Base-by-base conservation (phyloP, 2,888 invertebrate species). In the Mythimna albipuncta region DNA sequence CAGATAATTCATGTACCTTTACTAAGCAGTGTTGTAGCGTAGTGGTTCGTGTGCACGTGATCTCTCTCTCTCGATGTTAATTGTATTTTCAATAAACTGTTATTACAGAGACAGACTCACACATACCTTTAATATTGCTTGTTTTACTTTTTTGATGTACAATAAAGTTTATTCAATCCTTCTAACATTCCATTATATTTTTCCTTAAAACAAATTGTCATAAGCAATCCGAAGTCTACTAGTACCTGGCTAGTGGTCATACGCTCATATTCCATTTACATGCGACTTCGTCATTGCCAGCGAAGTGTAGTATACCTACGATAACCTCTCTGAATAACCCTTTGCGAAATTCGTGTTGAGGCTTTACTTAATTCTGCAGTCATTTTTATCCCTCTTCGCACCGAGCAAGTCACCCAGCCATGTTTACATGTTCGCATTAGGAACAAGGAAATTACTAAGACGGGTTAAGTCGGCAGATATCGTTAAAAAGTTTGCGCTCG, bases 401-500 rank as follows among this genome's bases (percentile, higher is more conserved):
- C 26, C 2, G 21, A 21, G 57, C 62, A 41, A 21, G 38, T 32
- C 38, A 38, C 47, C 47, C 26, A 5, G 55, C 26, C 19, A 19
- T 55, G 38, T 55, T 41, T 75, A 75, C 47, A 47, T 16, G 21
- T 7, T 21, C 13, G 58, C 75, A 47, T 66, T 74, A 77, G 57
- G 38, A 63, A 63, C 63, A 77, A 71, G 58, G 66, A 66, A 58
- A 77, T 77, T 61, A 66, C 41, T 72, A 47, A 66, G 72, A 54
- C 44, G 44, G 21, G 52, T 64, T 52, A 58, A 78, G 68, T 72
- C 68, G 63, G 41, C 71, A 68, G 64, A 72, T 68, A 68, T 69
- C 79, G 71, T 75, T 80, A 75, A 69, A 76, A 80, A 80, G 69
- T 80, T 73, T 69, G 64, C 10, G 62, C 79, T 72, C 80, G 69